Evolutionary conservation across 2,888 invertebrate species (phyloP), one percentile per base, ranked within the genome.

Genomic region (Timema podura): DNA sequence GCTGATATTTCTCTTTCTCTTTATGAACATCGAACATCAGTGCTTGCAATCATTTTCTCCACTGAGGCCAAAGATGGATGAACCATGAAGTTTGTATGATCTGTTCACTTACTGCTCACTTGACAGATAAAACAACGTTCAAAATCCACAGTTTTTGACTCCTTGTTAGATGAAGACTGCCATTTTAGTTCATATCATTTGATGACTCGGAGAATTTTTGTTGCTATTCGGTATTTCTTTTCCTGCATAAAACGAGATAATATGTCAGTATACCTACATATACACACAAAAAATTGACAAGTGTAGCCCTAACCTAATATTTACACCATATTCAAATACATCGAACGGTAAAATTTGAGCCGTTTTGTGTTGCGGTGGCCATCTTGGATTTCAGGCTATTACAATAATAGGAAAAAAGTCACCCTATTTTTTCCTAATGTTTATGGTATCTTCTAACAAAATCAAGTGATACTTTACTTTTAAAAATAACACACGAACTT

Each of bases 41-140:
- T 61, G 61, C 8, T 30, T 61, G 61, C 6, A 30, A 61, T 61
- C 13, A 61, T 44, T 61, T 61, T 61, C 61, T 61, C 44, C 61
- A 30, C 61, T 7, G 30, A 61, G 6, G 61, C 44, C 61, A 61
- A 61, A 61, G 16, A 61, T 15, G 44, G 61, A 44, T 61, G 6
- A 61, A 61, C 30, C 30, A 16, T 30, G 6, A 13, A 30, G 30
- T 61, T 9, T 61, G n/a, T 54, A 5, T 54, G 16, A 54, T 54
- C 54, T 54, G 7, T 8, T 54, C 11, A 5, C 59, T 59, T 59
- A 59, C 30, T 59, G 7, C 30, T 57, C 30, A 57, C n/a, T 59
- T 15, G 59, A 59, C 59, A 7, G n/a, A n/a, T 54, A 13, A 11
- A n/a, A 54, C 15, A 54, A 54, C 16, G 5, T n/a, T 7, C 54